Conservation (phyloP, 2,797 vertebrate genomes). For the Premnoplex brunnescens region DNA sequence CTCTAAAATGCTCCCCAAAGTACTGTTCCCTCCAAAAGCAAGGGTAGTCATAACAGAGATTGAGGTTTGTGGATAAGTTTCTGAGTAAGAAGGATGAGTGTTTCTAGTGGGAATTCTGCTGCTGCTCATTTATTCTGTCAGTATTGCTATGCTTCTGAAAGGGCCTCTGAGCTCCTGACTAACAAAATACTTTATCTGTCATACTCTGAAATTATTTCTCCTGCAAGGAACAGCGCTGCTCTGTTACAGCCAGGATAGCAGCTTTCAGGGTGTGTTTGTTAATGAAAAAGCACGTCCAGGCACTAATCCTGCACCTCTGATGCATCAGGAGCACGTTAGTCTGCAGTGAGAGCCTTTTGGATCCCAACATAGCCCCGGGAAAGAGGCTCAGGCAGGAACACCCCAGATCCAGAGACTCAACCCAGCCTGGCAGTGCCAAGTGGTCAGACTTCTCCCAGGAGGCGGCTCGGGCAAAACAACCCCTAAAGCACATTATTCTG, state of each 20-base stretch:
- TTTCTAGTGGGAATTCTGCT: background rate
- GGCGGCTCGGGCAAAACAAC: background rate
- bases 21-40: background rate
- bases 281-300: slow-evolving; percentile 38
- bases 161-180: slow-evolving; percentile 39
- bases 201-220: slow-evolving; percentile 59
- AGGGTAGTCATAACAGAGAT: background rate
- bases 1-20: background rate
- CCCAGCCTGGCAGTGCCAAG: accelerated
- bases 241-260: slow-evolving; percentile 33
- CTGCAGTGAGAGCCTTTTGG: background rate
- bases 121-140: background rate
- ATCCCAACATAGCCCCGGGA: background rate
- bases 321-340: background rate
- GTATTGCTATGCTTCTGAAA: slow-evolving; percentile 46
- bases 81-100: background rate
- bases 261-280: slow-evolving; percentile 11
- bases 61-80: background rate
- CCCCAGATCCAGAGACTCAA: background rate
- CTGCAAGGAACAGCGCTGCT: slow-evolving; percentile 44
- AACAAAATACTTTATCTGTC: slow-evolving; percentile 66
- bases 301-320: background rate
- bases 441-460: background rate
- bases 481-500: background rate
- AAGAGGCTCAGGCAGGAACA: background rate